These are phyloP conservation scores for Imbricaverruca yamaguchii DNA, from an alignment of 2,888 invertebrate species.

Conservation along the genomic window DNA sequence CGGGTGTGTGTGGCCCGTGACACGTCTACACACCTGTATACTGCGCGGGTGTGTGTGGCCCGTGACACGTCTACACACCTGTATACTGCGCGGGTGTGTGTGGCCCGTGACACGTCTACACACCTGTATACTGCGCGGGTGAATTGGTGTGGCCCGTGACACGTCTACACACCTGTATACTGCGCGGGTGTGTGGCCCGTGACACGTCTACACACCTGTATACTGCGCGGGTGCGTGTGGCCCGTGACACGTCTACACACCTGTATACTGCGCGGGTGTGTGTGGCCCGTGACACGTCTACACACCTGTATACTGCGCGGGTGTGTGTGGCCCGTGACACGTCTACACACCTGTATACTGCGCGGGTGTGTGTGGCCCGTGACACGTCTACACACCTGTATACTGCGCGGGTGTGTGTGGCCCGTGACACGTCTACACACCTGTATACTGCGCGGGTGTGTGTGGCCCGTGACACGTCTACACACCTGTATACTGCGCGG, in stretches of 20 bases:
- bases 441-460: conserved; percentile 66
- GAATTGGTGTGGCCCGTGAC: conserved; percentile 77
- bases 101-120: conserved; percentile 62
- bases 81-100: conserved; percentile 63
- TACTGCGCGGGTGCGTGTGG: conserved; percentile 62
- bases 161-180: conserved; percentile 55
- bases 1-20: conserved; percentile 72
- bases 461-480: conserved; percentile 63
- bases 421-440: conserved; percentile 62
- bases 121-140: conserved; percentile 67
- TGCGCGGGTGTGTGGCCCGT: conserved; percentile 73
- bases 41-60: conserved; percentile 65
- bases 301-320: conserved; percentile 66
- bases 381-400: conserved; percentile 55
- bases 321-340: conserved; percentile 69
- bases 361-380: conserved; percentile 74
- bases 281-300: conserved; percentile 63
- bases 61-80: conserved; percentile 59
- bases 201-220: conserved; percentile 55
- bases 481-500: conserved; percentile 66
- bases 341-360: conserved; percentile 56
- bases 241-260: conserved; percentile 62
- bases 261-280: conserved; percentile 66
- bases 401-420: conserved; percentile 62
- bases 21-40: conserved; percentile 54